These are phyloP conservation scores for Mormoops blainvillei DNA, from an alignment of 2,113 vertebrate genomes.

Conservation along the genomic window DNA sequence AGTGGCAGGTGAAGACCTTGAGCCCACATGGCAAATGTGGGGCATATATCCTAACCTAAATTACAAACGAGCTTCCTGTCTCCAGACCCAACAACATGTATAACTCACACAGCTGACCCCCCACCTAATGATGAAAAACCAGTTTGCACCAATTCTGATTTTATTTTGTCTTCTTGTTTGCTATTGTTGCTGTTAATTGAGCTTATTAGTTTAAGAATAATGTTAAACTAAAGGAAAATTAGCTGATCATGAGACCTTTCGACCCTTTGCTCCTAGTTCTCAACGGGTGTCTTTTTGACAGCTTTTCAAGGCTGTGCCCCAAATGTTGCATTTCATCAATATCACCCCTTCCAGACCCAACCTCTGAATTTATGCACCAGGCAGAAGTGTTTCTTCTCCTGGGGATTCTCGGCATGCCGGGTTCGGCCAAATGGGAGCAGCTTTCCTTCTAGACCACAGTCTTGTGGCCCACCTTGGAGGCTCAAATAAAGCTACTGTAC, in stretches of 20 bases:
- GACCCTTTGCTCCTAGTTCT: not conserved
- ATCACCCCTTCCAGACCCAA: constrained; percentile 68
- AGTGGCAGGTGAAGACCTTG: not conserved
- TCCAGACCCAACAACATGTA: not conserved
- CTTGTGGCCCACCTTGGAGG: constrained; percentile 76
- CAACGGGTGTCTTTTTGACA: constrained; percentile 43
- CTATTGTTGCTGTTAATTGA: not conserved
- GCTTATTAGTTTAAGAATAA: not conserved
- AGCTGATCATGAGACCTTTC: not conserved
- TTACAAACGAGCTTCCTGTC: not conserved
- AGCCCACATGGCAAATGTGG: not conserved
- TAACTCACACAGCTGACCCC: not conserved
- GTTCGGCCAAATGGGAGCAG: constrained; percentile 74
- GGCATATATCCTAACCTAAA: not conserved
- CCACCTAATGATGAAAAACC: not conserved
- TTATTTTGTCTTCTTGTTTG: not conserved
- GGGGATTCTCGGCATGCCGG: constrained; percentile 75
- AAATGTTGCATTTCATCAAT: constrained; percentile 74
- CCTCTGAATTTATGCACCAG: constrained; percentile 68
- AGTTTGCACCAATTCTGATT: not conserved
- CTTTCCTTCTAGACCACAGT: constrained; percentile 74
- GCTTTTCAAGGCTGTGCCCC: constrained; percentile 45
- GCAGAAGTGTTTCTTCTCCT: constrained; percentile 72
- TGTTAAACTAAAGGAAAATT: constrained; percentile 66
- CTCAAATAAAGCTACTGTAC: constrained; percentile 79